phyloP scores from a whole-genome alignment of 2,113 vertebrate genomes.

The Ptilonorhynchus violaceus region DNA sequence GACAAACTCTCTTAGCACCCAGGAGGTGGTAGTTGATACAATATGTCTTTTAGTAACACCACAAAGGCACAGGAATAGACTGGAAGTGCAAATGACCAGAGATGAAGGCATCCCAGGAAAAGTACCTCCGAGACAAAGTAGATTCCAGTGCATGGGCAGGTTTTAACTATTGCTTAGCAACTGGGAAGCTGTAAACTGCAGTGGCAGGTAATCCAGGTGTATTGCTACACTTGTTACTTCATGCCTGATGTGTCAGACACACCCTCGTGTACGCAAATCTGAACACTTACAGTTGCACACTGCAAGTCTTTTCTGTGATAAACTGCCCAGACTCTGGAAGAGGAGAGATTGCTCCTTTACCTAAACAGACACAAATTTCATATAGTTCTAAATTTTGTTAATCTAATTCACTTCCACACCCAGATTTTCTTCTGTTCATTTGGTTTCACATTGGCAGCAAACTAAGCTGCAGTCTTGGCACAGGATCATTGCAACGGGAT shows the following conservation, averaged over 20 bases:
- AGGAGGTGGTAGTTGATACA: neutral
- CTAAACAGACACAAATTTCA: neutral
- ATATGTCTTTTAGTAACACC: neutral
- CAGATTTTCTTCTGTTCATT: neutral
- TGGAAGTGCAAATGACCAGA: neutral
- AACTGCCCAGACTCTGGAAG: neutral
- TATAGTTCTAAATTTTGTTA: neutral
- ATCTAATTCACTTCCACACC: neutral
- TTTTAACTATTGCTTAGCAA: neutral
- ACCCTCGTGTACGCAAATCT: neutral
- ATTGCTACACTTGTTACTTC: neutral
- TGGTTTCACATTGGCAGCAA: neutral
- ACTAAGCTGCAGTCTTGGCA: neutral
- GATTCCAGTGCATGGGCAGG: fast-evolving
- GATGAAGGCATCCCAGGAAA: neutral
- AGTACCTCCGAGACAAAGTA: neutral
- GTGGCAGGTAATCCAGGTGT: neutral
- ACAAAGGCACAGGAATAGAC: neutral
- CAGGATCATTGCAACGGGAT: neutral
- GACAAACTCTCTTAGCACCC: neutral
- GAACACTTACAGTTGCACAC: neutral
- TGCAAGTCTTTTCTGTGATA: neutral
- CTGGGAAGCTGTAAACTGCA: neutral
- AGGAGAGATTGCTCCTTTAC: neutral
- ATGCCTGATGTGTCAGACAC: neutral